Conservation (phyloP, 2,888 invertebrate genomes). For the Spodoptera exigua region DNA sequence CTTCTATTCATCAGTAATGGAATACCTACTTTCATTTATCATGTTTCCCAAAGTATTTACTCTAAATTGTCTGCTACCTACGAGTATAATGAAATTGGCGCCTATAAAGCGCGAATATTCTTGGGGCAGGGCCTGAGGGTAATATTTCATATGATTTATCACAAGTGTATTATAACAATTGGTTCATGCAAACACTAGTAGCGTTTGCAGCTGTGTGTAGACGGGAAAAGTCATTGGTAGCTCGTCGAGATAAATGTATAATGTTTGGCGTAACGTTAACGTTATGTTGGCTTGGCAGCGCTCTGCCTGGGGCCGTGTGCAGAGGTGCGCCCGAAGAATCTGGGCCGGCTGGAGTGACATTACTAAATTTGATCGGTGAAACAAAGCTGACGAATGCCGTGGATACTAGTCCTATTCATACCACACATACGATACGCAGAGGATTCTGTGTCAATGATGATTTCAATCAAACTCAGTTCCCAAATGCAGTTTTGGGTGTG, state of each 20-base stretch:
- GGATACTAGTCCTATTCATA: slow-evolving; percentile 68
- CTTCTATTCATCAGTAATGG: slow-evolving; percentile 37
- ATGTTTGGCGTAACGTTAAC: slow-evolving; percentile 72
- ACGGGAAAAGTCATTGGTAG: slow-evolving; percentile 79
- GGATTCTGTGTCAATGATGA: slow-evolving; percentile 54
- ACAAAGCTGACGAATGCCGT: slow-evolving; percentile 81
- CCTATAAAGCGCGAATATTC: slow-evolving; percentile 7
- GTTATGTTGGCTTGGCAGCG: slow-evolving; percentile 83
- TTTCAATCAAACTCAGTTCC: slow-evolving; percentile 41
- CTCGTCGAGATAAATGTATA: slow-evolving; percentile 77
- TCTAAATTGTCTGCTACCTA: slow-evolving; percentile 12
- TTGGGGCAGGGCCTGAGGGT: slow-evolving; percentile 8
- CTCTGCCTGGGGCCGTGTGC: slow-evolving; percentile 84
- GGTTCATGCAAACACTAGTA: slow-evolving; percentile 41
- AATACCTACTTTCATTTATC: slow-evolving; percentile 14
- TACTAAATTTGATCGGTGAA: slow-evolving; percentile 87
- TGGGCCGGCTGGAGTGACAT: slow-evolving; percentile 88
- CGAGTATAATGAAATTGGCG: slow-evolving; percentile 31
- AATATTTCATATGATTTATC: slow-evolving; percentile 31
- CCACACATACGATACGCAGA: slow-evolving; percentile 37
- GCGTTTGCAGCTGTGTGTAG: slow-evolving; percentile 70
- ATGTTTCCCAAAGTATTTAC: slow-evolving; percentile 25
- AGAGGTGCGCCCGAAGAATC: slow-evolving; percentile 83
- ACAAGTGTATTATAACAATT: slow-evolving; percentile 54
- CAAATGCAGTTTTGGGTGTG: slow-evolving; percentile 29